phyloP scores from a whole-genome alignment of 2,113 vertebrate species.

The Thermophis baileyi region DNA sequence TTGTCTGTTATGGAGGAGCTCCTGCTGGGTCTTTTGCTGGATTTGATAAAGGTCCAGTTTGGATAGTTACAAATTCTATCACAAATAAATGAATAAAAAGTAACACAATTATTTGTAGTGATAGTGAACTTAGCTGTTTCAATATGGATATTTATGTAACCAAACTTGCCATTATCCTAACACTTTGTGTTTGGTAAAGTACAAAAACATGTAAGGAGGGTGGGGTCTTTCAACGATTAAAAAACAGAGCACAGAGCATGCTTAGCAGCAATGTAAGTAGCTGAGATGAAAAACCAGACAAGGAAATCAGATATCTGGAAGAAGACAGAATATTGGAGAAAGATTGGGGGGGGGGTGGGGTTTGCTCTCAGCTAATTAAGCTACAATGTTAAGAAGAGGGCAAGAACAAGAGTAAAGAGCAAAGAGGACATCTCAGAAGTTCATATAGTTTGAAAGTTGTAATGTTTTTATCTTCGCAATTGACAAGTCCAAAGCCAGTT shows the following conservation, averaged over 20 bases:
- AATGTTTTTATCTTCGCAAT: background rate
- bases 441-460: background rate
- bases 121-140: background rate
- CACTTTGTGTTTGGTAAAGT: background rate
- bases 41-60: background rate
- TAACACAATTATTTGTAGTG: background rate
- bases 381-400: background rate
- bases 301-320: background rate
- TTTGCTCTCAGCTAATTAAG: background rate
- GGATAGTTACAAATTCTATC: background rate
- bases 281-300: background rate
- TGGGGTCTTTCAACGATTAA: background rate
- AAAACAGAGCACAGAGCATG: background rate
- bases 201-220: background rate
- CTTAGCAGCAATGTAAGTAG: background rate
- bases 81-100: background rate
- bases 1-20: background rate
- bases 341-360: background rate
- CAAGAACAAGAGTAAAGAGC: background rate
- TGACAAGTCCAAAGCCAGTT: background rate
- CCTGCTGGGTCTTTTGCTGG: background rate
- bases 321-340: background rate
- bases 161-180: background rate
- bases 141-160: background rate
- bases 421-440: background rate